Conservation (phyloP, 2,797 vertebrate species). For the Smutsia temminckii region DNA sequence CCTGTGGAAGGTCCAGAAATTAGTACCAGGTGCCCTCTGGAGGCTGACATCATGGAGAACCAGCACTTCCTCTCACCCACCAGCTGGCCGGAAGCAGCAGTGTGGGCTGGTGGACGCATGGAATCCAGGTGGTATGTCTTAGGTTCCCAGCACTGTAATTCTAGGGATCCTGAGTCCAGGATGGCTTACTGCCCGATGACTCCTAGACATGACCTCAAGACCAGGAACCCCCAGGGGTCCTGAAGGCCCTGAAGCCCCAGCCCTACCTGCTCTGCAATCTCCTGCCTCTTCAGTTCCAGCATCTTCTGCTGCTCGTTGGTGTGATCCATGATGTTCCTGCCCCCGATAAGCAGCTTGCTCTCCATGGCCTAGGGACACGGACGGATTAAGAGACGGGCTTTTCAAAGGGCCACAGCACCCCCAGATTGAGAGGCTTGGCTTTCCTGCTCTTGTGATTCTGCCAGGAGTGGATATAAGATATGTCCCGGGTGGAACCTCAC, state of each 20-base stretch:
- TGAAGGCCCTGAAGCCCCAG: background rate
- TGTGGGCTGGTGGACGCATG: background rate
- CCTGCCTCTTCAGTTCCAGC: slow-evolving; percentile 94
- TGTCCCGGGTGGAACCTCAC: background rate
- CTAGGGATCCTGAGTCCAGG: background rate
- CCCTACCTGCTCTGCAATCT: slow-evolving; percentile 94
- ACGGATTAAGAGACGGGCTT: background rate
- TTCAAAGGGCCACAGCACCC: background rate
- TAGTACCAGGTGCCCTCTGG: background rate
- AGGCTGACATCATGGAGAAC: background rate
- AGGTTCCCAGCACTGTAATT: background rate
- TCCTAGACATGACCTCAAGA: background rate
- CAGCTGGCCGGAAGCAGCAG: background rate
- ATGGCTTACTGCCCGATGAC: background rate
- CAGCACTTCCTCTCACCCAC: background rate
- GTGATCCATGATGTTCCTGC: slow-evolving; percentile 97
- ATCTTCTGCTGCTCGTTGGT: slow-evolving; percentile 98
- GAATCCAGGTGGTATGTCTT: background rate
- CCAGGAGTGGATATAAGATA: background rate
- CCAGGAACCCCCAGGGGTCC: background rate
- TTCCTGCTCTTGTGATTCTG: background rate
- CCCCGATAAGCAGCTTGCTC: slow-evolving; percentile 96
- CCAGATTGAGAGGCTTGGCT: background rate
- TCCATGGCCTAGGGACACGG: slow-evolving; percentile 91
- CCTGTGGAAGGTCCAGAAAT: background rate